These are phyloP conservation scores for Nyctalus aviator DNA, from an alignment of 2,797 vertebrate genomes.

Conservation along the genomic window DNA sequence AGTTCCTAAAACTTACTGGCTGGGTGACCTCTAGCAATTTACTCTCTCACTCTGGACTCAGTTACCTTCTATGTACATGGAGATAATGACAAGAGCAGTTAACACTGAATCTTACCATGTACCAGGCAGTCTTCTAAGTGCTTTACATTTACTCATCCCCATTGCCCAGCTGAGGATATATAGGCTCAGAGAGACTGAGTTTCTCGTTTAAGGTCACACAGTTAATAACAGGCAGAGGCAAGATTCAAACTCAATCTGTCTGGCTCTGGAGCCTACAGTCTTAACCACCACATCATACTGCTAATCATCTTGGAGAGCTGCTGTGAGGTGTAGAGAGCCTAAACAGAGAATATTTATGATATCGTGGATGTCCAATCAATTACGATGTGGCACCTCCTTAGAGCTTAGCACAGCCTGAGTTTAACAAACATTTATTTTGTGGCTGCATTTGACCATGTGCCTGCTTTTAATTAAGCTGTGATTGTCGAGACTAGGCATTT, in stretches of 20 bases:
- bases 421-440: slow-evolving; percentile 30
- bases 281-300: background rate
- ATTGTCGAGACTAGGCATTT: background rate
- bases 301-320: background rate
- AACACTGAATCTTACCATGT: background rate
- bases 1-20: background rate
- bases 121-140: too few relatives aligned
- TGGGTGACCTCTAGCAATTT: background rate
- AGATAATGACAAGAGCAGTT: too few relatives aligned
- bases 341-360: background rate
- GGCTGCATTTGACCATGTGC: background rate
- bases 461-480: background rate
- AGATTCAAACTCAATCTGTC: too few relatives aligned
- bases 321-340: background rate
- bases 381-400: background rate
- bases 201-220: background rate
- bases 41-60: background rate
- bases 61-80: background rate
- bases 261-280: background rate
- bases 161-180: background rate
- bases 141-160: background rate
- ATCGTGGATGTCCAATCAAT: background rate
- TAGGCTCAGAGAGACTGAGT: background rate
- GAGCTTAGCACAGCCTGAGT: background rate
- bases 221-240: background rate